These are phyloP conservation scores for Cataglyphis livida DNA, from an alignment of 2,888 invertebrate genomes.

Conservation along the genomic window DNA sequence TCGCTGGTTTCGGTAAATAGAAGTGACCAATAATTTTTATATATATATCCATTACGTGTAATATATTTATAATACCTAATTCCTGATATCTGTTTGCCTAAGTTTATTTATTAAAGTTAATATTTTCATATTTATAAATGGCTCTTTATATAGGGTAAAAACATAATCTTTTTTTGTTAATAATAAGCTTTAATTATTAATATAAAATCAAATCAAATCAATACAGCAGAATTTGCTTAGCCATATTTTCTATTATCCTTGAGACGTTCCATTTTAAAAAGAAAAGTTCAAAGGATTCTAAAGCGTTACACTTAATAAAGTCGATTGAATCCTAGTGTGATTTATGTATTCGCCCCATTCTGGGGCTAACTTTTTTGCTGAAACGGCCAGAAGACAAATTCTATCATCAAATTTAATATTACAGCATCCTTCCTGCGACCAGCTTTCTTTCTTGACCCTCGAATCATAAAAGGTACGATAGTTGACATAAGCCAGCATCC, in stretches of 20 bases:
- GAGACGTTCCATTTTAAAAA: neutral
- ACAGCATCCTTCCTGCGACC: conserved; percentile 46
- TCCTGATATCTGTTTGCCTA: neutral
- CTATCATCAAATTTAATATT: conserved; percentile 43
- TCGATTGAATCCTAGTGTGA: conserved; percentile 41
- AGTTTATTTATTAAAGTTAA: conserved; percentile 8
- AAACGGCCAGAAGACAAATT: conserved; percentile 35
- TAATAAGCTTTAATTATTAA: conserved; percentile 20
- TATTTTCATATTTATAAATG: neutral
- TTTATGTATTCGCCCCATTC: conserved; percentile 30
- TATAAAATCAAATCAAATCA: conserved; percentile 32
- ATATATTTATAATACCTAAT: neutral
- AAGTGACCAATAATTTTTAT: neutral
- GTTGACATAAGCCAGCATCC: conserved; percentile 82
- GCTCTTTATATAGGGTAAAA: neutral
- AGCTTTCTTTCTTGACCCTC: conserved; percentile 47
- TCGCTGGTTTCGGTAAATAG: conserved; percentile 57
- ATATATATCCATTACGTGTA: neutral
- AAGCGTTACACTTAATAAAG: conserved; percentile 28
- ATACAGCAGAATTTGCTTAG: conserved; percentile 11
- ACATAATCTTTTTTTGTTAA: neutral
- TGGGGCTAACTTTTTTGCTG: conserved; percentile 43
- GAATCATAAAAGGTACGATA: conserved; percentile 82
- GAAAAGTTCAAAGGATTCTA: neutral
- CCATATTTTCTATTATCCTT: conserved; percentile 23